phyloP scores from a whole-genome alignment of 2,888 invertebrate species.

The Gymnocheta viridis region DNA sequence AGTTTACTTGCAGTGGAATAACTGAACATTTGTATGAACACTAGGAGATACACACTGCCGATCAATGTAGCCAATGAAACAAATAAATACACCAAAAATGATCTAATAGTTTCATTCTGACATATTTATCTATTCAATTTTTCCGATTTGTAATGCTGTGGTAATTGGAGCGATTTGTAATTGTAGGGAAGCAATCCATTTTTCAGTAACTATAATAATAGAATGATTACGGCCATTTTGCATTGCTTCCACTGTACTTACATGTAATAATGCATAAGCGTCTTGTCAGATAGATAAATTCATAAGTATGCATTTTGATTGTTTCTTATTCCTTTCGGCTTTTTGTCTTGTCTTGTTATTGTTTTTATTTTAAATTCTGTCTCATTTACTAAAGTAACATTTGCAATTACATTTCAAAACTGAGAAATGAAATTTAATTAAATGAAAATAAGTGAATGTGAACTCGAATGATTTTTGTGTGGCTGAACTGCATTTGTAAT shows the following conservation, averaged over 20 bases:
- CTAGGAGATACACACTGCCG: too few species aligned
- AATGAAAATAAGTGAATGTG: conserved; percentile 24
- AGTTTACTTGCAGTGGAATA: too few species aligned
- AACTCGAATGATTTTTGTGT: conserved; percentile 22
- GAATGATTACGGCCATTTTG: too few species aligned
- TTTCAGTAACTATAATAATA: too few species aligned
- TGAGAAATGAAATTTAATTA: conserved; percentile 49
- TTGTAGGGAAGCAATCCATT: too few species aligned
- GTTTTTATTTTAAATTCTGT: not conserved
- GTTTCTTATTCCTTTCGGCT: not conserved
- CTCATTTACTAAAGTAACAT: conserved; percentile 48
- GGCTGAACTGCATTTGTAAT: not conserved
- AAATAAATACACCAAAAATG: too few species aligned
- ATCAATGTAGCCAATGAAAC: too few species aligned
- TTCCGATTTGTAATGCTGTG: too few species aligned
- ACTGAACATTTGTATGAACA: too few species aligned
- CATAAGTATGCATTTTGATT: not conserved
- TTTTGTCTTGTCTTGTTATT: not conserved
- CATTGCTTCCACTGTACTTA: not conserved
- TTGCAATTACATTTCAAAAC: conserved; percentile 58
- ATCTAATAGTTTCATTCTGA: too few species aligned
- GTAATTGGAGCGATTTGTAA: too few species aligned
- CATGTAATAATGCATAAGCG: not conserved
- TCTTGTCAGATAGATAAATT: not conserved
- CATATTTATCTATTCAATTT: too few species aligned